Evolutionary conservation across 2,888 invertebrate genomes (phyloP).

Genomic region (Dasysyrphus albostriatus): DNA sequence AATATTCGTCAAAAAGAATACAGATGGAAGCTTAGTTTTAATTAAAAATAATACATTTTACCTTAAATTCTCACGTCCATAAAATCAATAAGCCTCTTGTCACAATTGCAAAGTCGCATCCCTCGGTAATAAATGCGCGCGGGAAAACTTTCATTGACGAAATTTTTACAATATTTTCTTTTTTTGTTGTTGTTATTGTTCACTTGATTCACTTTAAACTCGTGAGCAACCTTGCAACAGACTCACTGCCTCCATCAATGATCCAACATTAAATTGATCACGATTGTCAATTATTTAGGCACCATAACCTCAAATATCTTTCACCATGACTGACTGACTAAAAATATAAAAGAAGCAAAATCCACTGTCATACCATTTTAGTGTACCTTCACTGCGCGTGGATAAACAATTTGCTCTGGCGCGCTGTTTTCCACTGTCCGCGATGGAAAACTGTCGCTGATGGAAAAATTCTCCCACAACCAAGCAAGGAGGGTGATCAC

Average conservation of each 20-base stretch:
- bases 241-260: slow-evolving; percentile 47
- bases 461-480: slow-evolving; percentile 65
- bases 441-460: slow-evolving; percentile 49
- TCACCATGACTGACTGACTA: slow-evolving; percentile 12
- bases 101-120: neutral
- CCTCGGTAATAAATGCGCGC: slow-evolving; percentile 5
- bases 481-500: neutral
- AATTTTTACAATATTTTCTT: slow-evolving; percentile 16
- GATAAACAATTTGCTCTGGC: slow-evolving; percentile 57
- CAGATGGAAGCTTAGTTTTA: neutral
- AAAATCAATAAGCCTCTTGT: slow-evolving; percentile 9
- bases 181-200: slow-evolving; percentile 23
- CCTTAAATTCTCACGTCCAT: neutral
- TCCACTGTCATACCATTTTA: slow-evolving; percentile 27
- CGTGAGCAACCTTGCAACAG: slow-evolving; percentile 65
- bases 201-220: slow-evolving; percentile 50
- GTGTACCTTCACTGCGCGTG: slow-evolving; percentile 31
- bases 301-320: slow-evolving; percentile 62
- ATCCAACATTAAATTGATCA: slow-evolving; percentile 68
- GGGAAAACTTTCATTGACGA: slow-evolving; percentile 38
- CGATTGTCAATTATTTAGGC: slow-evolving; percentile 72
- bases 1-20: too few relatives aligned
- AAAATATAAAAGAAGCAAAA: neutral
- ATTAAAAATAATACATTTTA: neutral
- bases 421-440: slow-evolving; percentile 44